phyloP scores from a whole-genome alignment of 2,797 vertebrate genomes.

The Stomatorhinus walkeri region DNA sequence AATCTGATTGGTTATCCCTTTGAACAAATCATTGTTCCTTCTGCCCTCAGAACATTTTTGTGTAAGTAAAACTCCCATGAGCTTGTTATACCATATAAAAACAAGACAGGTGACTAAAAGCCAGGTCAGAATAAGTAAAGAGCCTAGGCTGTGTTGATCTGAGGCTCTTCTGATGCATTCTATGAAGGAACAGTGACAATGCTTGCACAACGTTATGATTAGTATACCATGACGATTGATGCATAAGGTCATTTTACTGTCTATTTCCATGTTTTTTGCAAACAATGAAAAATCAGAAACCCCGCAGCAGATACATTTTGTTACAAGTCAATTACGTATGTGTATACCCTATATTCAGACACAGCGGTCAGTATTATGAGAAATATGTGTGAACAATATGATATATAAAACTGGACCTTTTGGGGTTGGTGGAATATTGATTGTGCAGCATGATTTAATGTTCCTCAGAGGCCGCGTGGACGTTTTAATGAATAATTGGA shows the following conservation, averaged over 20 bases:
- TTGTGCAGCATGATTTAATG: constrained; percentile 20
- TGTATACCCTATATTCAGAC: background rate
- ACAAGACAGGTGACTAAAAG: background rate
- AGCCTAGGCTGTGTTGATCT: background rate
- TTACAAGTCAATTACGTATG: background rate
- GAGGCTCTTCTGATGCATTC: background rate
- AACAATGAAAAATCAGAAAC: background rate
- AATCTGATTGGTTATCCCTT: background rate
- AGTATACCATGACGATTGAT: background rate
- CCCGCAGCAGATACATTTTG: background rate
- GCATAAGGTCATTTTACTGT: background rate
- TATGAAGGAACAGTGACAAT: background rate
- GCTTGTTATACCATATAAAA: background rate
- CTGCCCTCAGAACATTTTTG: too few species aligned
- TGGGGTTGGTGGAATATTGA: constrained; percentile 19
- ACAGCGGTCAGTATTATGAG: background rate
- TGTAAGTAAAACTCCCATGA: background rate
- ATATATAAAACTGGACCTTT: constrained; percentile 10
- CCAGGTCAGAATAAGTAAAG: background rate
- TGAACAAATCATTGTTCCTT: too few species aligned
- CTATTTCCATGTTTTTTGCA: background rate
- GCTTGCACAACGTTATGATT: background rate
- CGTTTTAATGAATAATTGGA: constrained; percentile 25
- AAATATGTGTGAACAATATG: background rate
- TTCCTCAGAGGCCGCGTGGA: constrained; percentile 8